Evolutionary conservation across 2,797 vertebrate species (phyloP), one percentile per base, ranked within the genome.

Genomic region (Thunnus albacares): DNA sequence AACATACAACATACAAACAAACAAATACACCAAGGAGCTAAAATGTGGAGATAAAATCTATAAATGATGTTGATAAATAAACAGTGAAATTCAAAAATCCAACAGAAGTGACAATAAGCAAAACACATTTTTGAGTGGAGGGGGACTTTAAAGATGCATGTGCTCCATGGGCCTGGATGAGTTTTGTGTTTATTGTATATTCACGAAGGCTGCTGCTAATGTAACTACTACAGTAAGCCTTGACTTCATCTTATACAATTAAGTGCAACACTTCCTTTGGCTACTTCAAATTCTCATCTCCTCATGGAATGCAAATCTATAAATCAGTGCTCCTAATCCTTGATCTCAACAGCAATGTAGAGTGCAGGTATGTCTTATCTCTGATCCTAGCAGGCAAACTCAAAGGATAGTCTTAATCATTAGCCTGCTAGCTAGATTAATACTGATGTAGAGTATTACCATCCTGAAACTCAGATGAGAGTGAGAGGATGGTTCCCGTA

Each of bases 361-460:
- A 51, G 35, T 65, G 75, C 80, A 78, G 79, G 71, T 74, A 69
- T 11, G 41, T 69, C 28, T 75, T 69, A 81, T 80, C 81, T 83
- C 41, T 85, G 84, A 90, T 89, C 85, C 71, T 24, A 5, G 63
- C 70, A 28, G 66, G 68, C 77, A 64, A 79, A 90, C 68, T 84
- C 77, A 89, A 89, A 92, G 84, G 76, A 80, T 15, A 24, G 64
- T 61, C 75, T 72, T 83, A 81, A 86, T 92, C 84, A 87, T 89
- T 78, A 90, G 80, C 60, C 57, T 73, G 45, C 79, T 59, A 53
- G 72, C 78, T 61, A 80, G 87, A 93, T 91, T 87, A 89, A 87
- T 85, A 76, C 60, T 26, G 49, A 80, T 81, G 74, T 79, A 66
- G 83, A 80, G 81, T 62, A 86, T 87, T 87, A 87, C 75, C 64